Percentiles rank a stretch among this genome's conserved stretches.
phyloP scores from a whole-genome alignment of 2,113 vertebrate genomes.

The Phylloscopus trochilus region DNA sequence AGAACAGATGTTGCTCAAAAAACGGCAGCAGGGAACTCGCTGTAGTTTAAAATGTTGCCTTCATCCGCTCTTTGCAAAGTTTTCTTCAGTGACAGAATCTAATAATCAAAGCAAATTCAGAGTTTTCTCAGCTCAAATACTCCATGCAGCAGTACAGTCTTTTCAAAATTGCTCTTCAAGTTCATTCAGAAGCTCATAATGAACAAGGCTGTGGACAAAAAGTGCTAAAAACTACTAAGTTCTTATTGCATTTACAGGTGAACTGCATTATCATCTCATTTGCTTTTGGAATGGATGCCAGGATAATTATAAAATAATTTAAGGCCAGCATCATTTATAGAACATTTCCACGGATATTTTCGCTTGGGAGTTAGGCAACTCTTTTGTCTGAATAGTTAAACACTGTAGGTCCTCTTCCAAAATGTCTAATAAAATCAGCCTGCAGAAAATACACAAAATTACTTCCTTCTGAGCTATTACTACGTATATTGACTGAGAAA shows the following conservation, averaged over 20 bases:
- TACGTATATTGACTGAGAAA: not conserved
- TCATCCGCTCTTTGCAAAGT: not conserved
- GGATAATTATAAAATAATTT: conserved; percentile 5
- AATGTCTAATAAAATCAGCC: not conserved
- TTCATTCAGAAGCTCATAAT: not conserved
- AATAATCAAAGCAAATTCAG: conserved; percentile 28
- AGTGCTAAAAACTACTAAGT: not conserved
- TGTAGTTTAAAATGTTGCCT: not conserved
- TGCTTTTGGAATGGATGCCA: not conserved
- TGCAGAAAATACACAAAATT: not conserved
- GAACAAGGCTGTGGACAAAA: not conserved
- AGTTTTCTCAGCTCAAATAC: not conserved
- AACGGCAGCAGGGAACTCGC: not conserved
- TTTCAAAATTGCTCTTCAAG: not conserved
- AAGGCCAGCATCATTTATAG: not conserved
- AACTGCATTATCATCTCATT: not conserved
- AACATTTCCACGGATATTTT: not conserved
- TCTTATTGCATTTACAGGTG: not conserved
- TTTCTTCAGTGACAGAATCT: not conserved
- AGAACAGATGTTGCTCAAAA: not conserved
- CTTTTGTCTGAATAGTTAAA: not conserved
- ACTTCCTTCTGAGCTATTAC: not conserved
- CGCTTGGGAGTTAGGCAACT: not conserved
- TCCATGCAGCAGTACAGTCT: not conserved
- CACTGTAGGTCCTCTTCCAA: not conserved